phyloP scores from a whole-genome alignment of 2,113 vertebrate genomes.

The Ciconia stormi region DNA sequence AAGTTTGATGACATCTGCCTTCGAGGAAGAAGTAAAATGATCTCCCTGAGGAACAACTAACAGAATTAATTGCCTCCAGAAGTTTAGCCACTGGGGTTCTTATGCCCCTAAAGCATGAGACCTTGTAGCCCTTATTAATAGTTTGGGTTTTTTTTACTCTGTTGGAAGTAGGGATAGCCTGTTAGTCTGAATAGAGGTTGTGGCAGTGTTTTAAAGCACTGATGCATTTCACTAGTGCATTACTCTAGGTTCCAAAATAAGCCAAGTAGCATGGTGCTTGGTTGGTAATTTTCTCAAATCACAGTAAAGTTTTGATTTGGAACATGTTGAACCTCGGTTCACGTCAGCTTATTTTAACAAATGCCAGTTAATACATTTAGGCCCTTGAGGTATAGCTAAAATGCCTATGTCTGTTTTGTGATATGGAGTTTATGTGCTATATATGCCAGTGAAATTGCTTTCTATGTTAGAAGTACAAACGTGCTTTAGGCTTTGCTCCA shows the following conservation, averaged over 20 bases:
- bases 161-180: not conserved
- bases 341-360: constrained; percentile 11
- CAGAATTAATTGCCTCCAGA: not conserved
- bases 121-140: not conserved
- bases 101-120: not conserved
- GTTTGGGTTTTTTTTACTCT: not conserved
- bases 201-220: not conserved
- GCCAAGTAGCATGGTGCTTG: not conserved
- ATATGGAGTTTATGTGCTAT: not conserved
- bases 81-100: not conserved
- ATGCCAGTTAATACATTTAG: not conserved
- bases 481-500: not conserved
- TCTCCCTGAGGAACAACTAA: not conserved
- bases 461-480: not conserved
- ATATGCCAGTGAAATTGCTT: not conserved
- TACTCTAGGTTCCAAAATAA: not conserved
- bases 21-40: not conserved
- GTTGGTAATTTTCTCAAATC: not conserved
- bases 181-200: not conserved
- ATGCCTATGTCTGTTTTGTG: not conserved
- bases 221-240: not conserved
- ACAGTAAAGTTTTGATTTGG: not conserved
- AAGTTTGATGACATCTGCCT: not conserved
- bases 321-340: not conserved
- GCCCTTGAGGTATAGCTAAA: not conserved